phyloP scores from a whole-genome alignment of 2,797 vertebrate species.

The Poeciliopsis infans region DNA sequence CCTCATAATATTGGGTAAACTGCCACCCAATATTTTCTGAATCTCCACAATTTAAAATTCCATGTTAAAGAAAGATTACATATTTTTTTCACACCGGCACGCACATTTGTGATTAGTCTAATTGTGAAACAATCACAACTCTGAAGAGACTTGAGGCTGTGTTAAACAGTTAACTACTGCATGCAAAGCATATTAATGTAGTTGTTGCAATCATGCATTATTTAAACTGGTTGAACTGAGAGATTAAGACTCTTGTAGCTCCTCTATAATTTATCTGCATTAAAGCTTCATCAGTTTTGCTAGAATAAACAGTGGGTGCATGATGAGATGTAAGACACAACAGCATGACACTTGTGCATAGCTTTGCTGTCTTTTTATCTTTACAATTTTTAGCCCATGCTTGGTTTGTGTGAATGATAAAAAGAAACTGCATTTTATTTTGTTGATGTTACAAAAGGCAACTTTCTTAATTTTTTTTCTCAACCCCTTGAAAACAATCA shows the following conservation, averaged over 20 bases:
- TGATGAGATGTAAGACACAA: conserved; percentile 62
- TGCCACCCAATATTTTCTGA: conserved; percentile 58
- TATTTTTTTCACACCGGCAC: conserved; percentile 61
- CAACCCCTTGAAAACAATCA: neutral
- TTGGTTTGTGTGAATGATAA: conserved; percentile 37
- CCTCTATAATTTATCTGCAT: conserved; percentile 78
- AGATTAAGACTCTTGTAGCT: conserved; percentile 77
- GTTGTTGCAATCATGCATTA: conserved; percentile 76
- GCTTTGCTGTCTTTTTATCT: conserved; percentile 56
- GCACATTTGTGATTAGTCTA: conserved; percentile 63
- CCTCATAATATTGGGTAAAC: conserved; percentile 65
- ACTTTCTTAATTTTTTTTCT: conserved; percentile 18
- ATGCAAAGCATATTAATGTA: conserved; percentile 60
- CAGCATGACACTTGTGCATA: conserved; percentile 63
- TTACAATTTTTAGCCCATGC: conserved; percentile 64
- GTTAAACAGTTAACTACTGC: conserved; percentile 75
- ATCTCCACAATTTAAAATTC: conserved; percentile 64
- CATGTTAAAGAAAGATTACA: conserved; percentile 48
- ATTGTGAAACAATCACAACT: conserved; percentile 69
- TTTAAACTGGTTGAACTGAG: conserved; percentile 66
- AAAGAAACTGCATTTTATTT: conserved; percentile 12
- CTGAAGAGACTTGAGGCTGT: conserved; percentile 53
- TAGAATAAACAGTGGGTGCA: conserved; percentile 70
- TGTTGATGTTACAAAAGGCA: conserved; percentile 34
- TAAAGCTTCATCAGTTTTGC: conserved; percentile 62